These are phyloP conservation scores for Bucco capensis DNA, from an alignment of 2,113 vertebrate genomes.

Conservation along the genomic window DNA sequence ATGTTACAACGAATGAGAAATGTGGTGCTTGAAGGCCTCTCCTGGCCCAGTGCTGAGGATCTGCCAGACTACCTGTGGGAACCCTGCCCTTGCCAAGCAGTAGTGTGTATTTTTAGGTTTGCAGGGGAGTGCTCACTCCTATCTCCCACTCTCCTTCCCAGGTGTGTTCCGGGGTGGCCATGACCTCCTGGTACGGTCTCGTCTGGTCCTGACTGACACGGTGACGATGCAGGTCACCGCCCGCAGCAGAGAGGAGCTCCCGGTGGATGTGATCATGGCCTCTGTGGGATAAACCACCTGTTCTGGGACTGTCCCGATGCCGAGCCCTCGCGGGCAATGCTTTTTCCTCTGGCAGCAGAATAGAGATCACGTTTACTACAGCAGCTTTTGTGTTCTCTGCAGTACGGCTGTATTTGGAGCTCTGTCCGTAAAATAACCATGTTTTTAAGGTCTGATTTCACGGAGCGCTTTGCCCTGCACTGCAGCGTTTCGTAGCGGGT, in stretches of 20 bases:
- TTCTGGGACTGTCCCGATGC: not conserved
- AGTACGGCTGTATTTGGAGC: not conserved
- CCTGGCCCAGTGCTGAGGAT: not conserved
- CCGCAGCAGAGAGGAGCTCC: constrained; percentile 76
- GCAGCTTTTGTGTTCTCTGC: not conserved
- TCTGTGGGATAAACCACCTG: constrained; percentile 68
- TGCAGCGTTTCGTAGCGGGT: too few species aligned
- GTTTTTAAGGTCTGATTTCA: not conserved
- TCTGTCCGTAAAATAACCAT: not conserved
- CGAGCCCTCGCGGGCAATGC: not conserved
- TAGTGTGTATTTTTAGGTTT: not conserved
- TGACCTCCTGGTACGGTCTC: constrained; percentile 76
- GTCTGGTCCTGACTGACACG: constrained; percentile 76
- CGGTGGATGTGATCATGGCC: constrained; percentile 77
- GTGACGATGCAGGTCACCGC: constrained; percentile 83
- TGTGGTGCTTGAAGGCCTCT: not conserved
- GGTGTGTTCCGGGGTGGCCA: constrained; percentile 81
- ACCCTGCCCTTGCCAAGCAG: not conserved
- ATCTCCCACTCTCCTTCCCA: not conserved
- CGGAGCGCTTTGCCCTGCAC: not conserved
- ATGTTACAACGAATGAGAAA: fast-evolving
- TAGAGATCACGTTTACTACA: not conserved
- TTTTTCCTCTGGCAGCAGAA: not conserved
- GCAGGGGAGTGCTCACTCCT: not conserved
- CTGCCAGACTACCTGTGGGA: not conserved